These are phyloP conservation scores for Mythimna pallens DNA, from an alignment of 2,888 invertebrate species.

Conservation along the genomic window DNA sequence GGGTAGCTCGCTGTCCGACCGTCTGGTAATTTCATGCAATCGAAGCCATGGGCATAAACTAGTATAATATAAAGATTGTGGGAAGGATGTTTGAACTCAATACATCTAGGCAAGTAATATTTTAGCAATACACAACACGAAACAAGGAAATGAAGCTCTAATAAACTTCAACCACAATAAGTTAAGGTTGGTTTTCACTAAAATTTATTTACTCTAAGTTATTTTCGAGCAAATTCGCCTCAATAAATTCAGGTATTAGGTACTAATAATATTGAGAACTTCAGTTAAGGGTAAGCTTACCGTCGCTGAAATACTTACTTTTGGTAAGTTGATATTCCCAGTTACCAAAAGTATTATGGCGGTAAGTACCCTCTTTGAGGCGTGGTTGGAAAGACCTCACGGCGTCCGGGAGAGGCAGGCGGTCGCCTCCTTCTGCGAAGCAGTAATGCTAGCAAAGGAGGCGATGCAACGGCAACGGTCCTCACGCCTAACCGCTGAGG, in stretches of 20 bases:
- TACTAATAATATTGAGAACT: slow-evolving; percentile 20
- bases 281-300: slow-evolving; percentile 29
- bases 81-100: slow-evolving; percentile 6
- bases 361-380: no score
- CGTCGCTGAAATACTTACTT: background rate
- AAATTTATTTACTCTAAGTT: slow-evolving; percentile 7
- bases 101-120: background rate
- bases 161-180: background rate
- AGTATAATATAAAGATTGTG: no score
- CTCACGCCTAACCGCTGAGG: no score
- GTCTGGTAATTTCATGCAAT: no score
- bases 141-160: slow-evolving; percentile 8
- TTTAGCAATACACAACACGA: background rate
- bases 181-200: slow-evolving; percentile 5
- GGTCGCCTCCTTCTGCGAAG: no score
- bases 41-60: no score
- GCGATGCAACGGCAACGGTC: no score
- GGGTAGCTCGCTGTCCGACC: no score
- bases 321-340: no score
- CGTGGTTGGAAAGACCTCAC: no score
- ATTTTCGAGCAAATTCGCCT: slow-evolving; percentile 14
- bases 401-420: no score
- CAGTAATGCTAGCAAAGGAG: no score
- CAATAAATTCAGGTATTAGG: slow-evolving; percentile 14
- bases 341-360: background rate